Evolutionary conservation across 2,888 invertebrate genomes (phyloP), one percentile per base, ranked within the genome.

Genomic region (Iphiclides podalirius): DNA sequence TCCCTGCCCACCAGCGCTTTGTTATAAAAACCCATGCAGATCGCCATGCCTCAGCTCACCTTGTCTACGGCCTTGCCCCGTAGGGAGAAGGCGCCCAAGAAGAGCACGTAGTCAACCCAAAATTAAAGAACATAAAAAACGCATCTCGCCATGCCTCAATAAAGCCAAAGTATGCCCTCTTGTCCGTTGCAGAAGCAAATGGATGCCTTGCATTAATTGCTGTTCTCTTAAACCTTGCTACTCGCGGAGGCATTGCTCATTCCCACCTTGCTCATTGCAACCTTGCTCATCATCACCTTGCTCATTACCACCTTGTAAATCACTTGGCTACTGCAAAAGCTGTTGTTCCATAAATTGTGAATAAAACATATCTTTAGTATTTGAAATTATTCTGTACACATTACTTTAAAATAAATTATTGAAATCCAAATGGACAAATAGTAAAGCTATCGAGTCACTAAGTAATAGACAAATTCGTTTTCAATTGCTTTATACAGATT

Each of bases 91-190:
- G 31, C 70, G 65, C 33, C 57, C 67, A 15, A 75, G 79, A 39
- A 76, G 57, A 57, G 48, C 55, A 38, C 66, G 71, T 40, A 78
- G 81, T 43, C 77, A 74, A 47, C 80, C 79, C 1, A 75, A 68
- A 58, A 76, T 83, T 11, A 75, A 58, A 60, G 23, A 72, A 7
- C 79, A 78, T 53, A 68, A 61, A 17, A 79, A 74, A 52, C 66
- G 65, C 16, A 65, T 63, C 49, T 87, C 87, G 8, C 85, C 86
- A n/a, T 86, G 86, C 56, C 54, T 48, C 20, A 87, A 86, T 52
- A 72, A 79, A 7, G 58, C 74, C 0, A 72, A 64, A 41, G 40
- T 54, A 0, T 85, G 84, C 49, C 76, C 82, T 0, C 67, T 77
- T 38, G 78, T 75, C 13, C 70, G 55, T 39, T 60, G 58, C 49